Percentiles rank a stretch among this genome's conserved stretches.
Conservation (phyloP, 1,140 invertebrate species). For the Drosophila pseudoananassae region DNA sequence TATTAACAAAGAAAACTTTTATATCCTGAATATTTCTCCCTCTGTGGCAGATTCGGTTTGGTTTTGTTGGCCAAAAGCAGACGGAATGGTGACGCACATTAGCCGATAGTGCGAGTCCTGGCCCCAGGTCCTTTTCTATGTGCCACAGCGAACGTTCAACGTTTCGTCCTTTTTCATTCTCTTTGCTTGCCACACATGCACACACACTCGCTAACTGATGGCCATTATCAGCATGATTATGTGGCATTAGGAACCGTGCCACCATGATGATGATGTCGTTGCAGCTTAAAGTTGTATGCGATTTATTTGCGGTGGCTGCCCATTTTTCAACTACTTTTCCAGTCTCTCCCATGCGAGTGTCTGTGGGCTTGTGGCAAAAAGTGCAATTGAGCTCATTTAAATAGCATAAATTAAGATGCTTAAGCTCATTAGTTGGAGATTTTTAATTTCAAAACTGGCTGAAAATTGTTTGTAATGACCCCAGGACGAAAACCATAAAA, state of each 20-base stretch:
- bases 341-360: constrained; percentile 2
- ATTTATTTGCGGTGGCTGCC: constrained; percentile 60
- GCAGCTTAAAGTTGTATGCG: constrained; percentile 73
- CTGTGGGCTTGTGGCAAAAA: constrained; percentile 32
- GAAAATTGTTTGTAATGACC: constrained; percentile 29
- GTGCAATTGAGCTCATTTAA: constrained; percentile 63
- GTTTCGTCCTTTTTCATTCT: constrained; percentile 39
- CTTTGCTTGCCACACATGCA: constrained; percentile 27
- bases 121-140: constrained; percentile 49
- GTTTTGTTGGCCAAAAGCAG: constrained; percentile 37
- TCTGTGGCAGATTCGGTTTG: neutral
- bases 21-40: neutral
- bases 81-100: constrained; percentile 68
- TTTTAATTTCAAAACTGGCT: constrained; percentile 35
- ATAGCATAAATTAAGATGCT: constrained; percentile 68
- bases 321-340: neutral
- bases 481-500: constrained; percentile 1
- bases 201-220: constrained; percentile 48
- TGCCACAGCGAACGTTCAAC: constrained; percentile 64
- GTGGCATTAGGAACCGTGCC: constrained; percentile 67
- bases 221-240: constrained; percentile 81
- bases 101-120: constrained; percentile 20
- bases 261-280: constrained; percentile 45
- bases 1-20: too few relatives aligned
- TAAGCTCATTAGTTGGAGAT: constrained; percentile 59